These are phyloP conservation scores for Cylindroiulus punctatus DNA, from an alignment of 2,888 invertebrate genomes.

Conservation along the genomic window DNA sequence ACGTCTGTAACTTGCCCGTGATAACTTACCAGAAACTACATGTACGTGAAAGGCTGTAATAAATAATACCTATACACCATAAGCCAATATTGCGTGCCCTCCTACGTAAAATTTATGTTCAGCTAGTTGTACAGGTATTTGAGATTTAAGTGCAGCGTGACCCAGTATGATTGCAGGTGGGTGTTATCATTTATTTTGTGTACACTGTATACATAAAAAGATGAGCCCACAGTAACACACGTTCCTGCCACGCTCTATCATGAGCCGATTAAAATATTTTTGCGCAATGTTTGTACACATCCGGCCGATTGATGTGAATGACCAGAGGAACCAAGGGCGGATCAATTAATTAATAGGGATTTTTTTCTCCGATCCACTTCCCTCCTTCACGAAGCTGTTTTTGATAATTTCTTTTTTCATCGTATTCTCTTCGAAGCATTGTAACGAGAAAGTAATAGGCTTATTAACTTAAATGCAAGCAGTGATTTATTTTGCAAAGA, in stretches of 20 bases:
- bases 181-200: slow-evolving; percentile 23
- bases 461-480: not conserved
- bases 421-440: not conserved
- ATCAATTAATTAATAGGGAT: not conserved
- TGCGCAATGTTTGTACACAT: slow-evolving; percentile 38
- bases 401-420: not conserved
- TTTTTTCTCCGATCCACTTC: not conserved
- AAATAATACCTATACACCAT: not conserved
- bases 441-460: not conserved
- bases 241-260: slow-evolving; percentile 29
- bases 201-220: slow-evolving; percentile 23
- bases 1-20: slow-evolving; percentile 8
- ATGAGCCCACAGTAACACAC: slow-evolving; percentile 13
- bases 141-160: not conserved
- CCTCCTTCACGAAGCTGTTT: not conserved
- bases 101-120: not conserved
- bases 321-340: slow-evolving; percentile 27
- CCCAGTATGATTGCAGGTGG: not conserved
- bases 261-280: slow-evolving; percentile 22
- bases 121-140: slow-evolving; percentile 15
- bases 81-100: slow-evolving; percentile 9
- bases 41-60: slow-evolving; percentile 23
- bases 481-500: no score
- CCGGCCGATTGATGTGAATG: slow-evolving; percentile 37
- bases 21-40: not conserved